Percentiles rank a stretch among this genome's conserved stretches.
Evolutionary conservation across 2,888 invertebrate species (phyloP).

Genomic region (Dynastes maya): DNA sequence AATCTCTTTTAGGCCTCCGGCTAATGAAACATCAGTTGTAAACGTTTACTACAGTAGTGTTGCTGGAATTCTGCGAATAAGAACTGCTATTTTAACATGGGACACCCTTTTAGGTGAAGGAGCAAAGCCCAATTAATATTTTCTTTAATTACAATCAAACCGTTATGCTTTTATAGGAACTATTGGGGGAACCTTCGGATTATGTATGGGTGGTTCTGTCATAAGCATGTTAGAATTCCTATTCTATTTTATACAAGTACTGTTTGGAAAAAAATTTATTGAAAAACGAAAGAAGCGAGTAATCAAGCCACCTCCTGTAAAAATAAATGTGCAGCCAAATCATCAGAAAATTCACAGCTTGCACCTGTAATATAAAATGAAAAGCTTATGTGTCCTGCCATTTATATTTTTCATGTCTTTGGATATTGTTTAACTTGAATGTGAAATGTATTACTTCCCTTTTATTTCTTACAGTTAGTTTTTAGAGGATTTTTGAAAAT

Average conservation of each 20-base stretch:
- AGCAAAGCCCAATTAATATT: neutral
- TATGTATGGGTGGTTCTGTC: conserved; percentile 77
- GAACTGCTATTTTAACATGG: conserved; percentile 45
- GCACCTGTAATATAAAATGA: conserved; percentile 8
- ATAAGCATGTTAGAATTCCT: conserved; percentile 75
- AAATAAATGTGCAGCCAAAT: conserved; percentile 6
- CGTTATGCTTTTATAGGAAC: conserved; percentile 70
- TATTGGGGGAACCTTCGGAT: conserved; percentile 77
- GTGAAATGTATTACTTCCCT: no score
- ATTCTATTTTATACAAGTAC: conserved; percentile 58
- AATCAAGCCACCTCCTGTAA: neutral
- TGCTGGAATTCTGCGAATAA: conserved; percentile 33
- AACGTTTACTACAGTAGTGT: conserved; percentile 45
- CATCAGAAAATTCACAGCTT: neutral
- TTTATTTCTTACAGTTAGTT: no score
- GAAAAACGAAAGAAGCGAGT: neutral
- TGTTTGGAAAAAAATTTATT: conserved; percentile 26
- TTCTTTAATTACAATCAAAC: neutral
- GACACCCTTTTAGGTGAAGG: conserved; percentile 42
- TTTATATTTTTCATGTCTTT: no score
- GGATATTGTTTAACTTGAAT: no score
- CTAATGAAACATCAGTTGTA: conserved; percentile 33
- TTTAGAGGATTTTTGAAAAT: no score
- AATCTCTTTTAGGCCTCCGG: neutral
- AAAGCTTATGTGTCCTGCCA: neutral